phyloP scores from a whole-genome alignment of 2,113 vertebrate species.

The Vireo altiloquus region DNA sequence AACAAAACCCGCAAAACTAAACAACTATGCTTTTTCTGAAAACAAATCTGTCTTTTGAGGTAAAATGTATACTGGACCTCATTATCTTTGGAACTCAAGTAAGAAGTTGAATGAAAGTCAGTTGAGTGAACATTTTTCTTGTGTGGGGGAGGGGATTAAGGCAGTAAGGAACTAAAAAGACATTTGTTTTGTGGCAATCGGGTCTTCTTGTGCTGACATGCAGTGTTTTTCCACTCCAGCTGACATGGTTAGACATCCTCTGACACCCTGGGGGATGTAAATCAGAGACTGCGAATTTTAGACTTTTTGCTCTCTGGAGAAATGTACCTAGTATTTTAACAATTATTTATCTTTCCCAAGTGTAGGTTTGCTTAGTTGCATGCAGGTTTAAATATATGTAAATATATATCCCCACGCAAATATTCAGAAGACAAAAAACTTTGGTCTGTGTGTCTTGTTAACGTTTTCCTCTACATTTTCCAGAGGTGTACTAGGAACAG shows the following conservation, averaged over 20 bases:
- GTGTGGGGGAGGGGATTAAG: not conserved
- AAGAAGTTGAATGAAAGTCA: not conserved
- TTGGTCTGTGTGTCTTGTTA: constrained; percentile 31
- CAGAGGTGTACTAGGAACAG: constrained; percentile 45
- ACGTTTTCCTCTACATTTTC: constrained; percentile 26
- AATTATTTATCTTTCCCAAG: constrained; percentile 22
- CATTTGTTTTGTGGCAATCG: not conserved
- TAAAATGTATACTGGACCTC: not conserved
- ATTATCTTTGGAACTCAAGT: not conserved
- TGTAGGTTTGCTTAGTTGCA: not conserved
- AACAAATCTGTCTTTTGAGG: not conserved
- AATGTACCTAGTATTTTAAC: constrained; percentile 39
- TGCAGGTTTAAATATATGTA: not conserved
- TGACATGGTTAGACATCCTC: constrained; percentile 1
- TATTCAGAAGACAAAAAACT: not conserved
- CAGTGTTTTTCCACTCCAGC: constrained; percentile 57
- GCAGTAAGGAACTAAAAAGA: not conserved
- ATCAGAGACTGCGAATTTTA: constrained; percentile 15
- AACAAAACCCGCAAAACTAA: not conserved
- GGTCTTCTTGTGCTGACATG: constrained; percentile 32
- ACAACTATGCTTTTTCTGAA: not conserved
- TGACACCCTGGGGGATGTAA: constrained; percentile 10
- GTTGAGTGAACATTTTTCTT: not conserved
- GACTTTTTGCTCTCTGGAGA: constrained; percentile 18
- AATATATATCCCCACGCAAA: not conserved